Conservation (phyloP, 37 sponge, comb jelly and placozoan species). For the Oopsacas minuta region DNA sequence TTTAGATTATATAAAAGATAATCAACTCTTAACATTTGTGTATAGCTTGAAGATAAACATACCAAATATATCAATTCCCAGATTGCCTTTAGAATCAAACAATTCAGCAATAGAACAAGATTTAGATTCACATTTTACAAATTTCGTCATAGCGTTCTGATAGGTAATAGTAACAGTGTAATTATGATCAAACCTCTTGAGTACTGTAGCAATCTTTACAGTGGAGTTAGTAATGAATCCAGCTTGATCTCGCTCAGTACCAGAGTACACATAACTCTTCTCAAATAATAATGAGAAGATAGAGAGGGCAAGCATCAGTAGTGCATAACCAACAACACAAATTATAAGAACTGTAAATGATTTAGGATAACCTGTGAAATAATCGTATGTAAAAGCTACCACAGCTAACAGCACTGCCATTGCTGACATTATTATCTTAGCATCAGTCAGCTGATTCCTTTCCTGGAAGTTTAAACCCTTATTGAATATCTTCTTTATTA, state of each 20-base stretch:
- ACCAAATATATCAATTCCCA: background rate
- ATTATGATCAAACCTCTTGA: background rate
- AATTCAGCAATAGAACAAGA: background rate
- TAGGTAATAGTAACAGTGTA: background rate
- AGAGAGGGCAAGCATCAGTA: background rate
- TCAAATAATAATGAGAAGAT: background rate
- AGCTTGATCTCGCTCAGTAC: background rate
- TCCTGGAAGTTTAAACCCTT: background rate
- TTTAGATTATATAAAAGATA: no score
- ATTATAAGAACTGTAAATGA: background rate
- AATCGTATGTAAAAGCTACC: background rate
- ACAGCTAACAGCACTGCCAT: background rate
- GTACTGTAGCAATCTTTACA: background rate
- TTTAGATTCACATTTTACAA: background rate
- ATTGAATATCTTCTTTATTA: constrained; percentile 7
- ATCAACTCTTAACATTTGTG: background rate
- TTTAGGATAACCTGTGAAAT: background rate
- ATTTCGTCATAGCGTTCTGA: background rate
- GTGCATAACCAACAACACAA: background rate
- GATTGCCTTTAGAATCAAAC: background rate
- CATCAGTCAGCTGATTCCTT: background rate
- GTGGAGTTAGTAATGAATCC: background rate
- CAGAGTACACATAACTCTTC: background rate
- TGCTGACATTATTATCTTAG: background rate
- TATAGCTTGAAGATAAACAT: background rate